Percentiles rank a stretch among this genome's conserved stretches.
phyloP scores from a whole-genome alignment of 2,113 vertebrate species.

The Laticauda laticaudata region DNA sequence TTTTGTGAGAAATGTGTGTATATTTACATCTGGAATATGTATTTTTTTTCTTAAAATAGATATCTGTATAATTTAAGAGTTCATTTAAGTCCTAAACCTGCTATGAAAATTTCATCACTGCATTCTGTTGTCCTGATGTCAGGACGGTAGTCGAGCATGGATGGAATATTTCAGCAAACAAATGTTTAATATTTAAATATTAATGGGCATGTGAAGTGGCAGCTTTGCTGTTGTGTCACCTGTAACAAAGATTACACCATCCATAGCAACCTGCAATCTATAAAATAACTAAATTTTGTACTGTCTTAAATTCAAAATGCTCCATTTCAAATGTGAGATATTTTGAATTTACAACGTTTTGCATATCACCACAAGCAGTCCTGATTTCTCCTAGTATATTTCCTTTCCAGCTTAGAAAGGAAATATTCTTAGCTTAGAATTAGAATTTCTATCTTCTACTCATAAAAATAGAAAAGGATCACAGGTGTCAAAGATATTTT shows the following conservation, averaged over 20 bases:
- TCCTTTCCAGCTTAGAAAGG: neutral
- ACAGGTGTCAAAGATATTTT: neutral
- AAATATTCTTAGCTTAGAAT: neutral
- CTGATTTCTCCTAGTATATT: neutral
- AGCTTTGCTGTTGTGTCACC: neutral
- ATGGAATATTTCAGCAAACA: neutral
- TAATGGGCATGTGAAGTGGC: neutral
- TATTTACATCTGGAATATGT: conserved; percentile 9
- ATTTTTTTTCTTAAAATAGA: neutral
- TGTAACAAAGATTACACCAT: neutral
- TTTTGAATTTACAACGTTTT: neutral
- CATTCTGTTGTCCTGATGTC: neutral
- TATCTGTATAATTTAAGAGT: conserved; percentile 22
- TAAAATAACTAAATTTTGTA: neutral
- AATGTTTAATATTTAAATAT: neutral
- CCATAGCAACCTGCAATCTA: neutral
- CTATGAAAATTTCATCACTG: conserved; percentile 32
- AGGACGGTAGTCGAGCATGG: neutral
- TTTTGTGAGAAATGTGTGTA: neutral
- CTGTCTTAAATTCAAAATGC: neutral
- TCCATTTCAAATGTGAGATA: neutral
- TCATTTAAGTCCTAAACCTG: conserved; percentile 21
- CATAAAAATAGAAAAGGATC: neutral
- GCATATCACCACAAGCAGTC: neutral
- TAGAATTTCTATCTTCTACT: neutral